phyloP scores from a whole-genome alignment of 2,113 vertebrate genomes.

The Lonchura striata region DNA sequence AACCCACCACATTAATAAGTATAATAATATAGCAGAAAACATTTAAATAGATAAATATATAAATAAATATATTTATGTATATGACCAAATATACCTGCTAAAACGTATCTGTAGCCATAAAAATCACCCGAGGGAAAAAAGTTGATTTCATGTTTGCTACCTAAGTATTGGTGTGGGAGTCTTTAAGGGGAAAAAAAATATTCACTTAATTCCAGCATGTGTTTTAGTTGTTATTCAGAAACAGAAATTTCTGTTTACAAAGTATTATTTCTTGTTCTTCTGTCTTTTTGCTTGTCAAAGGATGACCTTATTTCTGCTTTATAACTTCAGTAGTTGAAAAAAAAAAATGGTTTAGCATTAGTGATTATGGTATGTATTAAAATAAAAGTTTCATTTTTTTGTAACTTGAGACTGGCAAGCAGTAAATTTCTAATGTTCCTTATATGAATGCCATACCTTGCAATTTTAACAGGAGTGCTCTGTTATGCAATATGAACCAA shows the following conservation, averaged over 20 bases:
- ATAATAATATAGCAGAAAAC: background rate
- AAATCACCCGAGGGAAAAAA: background rate
- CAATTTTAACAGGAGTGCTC: background rate
- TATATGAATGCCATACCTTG: background rate
- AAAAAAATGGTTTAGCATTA: background rate
- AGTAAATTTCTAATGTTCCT: background rate
- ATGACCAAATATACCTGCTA: background rate
- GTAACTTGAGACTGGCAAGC: background rate
- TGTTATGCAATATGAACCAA: background rate
- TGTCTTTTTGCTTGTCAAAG: background rate
- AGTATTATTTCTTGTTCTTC: background rate
- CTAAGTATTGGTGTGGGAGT: background rate
- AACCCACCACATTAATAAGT: background rate
- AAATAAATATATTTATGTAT: background rate
- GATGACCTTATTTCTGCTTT: background rate
- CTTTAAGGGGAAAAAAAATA: background rate
- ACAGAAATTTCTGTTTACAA: background rate
- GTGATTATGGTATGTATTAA: background rate
- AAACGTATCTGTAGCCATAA: background rate
- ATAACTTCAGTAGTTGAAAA: background rate
- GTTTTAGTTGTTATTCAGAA: background rate
- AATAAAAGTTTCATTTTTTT: background rate
- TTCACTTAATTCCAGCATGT: background rate
- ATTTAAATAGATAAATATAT: background rate
- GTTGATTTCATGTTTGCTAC: background rate